Base-by-base conservation (phyloP, 2,113 vertebrate genomes). In the Peromyscus californicus region DNA sequence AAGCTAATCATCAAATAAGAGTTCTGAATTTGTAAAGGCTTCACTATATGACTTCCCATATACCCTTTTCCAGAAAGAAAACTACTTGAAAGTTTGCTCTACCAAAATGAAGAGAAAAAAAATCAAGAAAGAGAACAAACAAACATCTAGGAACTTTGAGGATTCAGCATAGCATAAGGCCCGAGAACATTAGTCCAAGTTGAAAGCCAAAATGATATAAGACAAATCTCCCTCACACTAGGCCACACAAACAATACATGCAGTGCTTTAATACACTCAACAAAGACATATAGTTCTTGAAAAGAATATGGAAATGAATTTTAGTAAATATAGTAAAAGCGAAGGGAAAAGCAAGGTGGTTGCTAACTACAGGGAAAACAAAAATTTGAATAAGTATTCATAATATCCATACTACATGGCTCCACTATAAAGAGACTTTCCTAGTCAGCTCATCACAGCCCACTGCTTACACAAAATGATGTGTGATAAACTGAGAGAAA, bases 21-120 rank as follows among this genome's bases (percentile, higher is more conserved):
- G 95, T 70, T 95, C 93, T 80, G 91, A 19, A 95, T 22, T 45
- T 87, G 36, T 26, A 79, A 96, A 70, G 51, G 29, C 33, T 48
- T 95, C 76, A 89, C 93, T 91, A 86, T 63, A 65, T 86, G 89
- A 92, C 61, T 39, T 65, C 24, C 19, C 4, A n/a, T 70, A 31
- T 4, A 90, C 7, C 54, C 67, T 70, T 87, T 67, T 15, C 29
- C 39, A 88, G 19, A 70, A 88, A 94, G 36, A 90, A 88, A 75
- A 75, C 89, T 97, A 78, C 57, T 74, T 93, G 51, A 78, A 74
- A 79, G 75, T 82, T 82, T 95, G n/a, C 51, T 78, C 59, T 11
- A 91, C 15, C 54, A 78, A 97, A 96, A 92, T 96, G 15, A 92
- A 92, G 51, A 59, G n/a, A 6, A 95, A 91, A n/a, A 54, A 45